These are phyloP conservation scores for Nesometra sesokonis DNA, from an alignment of 35 echinoderm and acorn worm species.

Conservation along the genomic window DNA sequence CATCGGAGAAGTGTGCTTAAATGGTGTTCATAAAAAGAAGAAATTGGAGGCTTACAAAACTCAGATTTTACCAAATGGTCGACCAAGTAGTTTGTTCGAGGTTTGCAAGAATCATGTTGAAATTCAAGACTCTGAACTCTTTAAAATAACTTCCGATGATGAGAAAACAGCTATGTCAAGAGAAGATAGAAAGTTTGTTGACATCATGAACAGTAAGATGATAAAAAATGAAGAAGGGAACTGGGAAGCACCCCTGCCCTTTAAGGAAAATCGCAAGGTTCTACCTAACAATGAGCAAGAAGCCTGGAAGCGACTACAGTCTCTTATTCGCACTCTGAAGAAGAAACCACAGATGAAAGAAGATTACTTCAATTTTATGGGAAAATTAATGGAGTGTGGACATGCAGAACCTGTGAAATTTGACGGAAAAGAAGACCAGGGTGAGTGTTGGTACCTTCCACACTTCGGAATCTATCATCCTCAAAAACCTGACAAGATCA, in stretches of 20 bases:
- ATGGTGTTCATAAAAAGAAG: conserved; percentile 1
- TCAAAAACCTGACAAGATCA: not conserved
- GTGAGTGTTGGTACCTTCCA: not conserved
- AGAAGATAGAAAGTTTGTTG: conserved; percentile 22
- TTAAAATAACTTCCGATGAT: conserved; percentile 10
- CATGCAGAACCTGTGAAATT: not conserved
- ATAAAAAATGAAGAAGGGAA: conserved; percentile 17
- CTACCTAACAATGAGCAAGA: conserved; percentile 19
- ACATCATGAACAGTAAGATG: conserved; percentile 19
- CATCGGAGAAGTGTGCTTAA: conserved; percentile 29
- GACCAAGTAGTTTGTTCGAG: not conserved
- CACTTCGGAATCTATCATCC: not conserved
- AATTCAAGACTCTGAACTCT: conserved; percentile 1
- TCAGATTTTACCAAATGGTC: conserved; percentile 14
- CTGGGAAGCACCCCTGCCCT: conserved; percentile 32
- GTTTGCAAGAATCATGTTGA: conserved; percentile 9
- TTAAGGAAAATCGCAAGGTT: not conserved
- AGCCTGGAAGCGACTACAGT: not conserved
- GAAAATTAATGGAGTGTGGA: conserved; percentile 13
- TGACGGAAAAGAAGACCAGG: not conserved
- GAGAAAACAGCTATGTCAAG: conserved; percentile 14
- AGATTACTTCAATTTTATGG: conserved; percentile 43
- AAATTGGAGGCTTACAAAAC: conserved; percentile 6
- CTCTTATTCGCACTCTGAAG: not conserved
- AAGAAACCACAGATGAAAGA: conserved; percentile 3